Evolutionary conservation across 2,888 invertebrate genomes (phyloP).

Genomic region (Podotricha telesiphe): DNA sequence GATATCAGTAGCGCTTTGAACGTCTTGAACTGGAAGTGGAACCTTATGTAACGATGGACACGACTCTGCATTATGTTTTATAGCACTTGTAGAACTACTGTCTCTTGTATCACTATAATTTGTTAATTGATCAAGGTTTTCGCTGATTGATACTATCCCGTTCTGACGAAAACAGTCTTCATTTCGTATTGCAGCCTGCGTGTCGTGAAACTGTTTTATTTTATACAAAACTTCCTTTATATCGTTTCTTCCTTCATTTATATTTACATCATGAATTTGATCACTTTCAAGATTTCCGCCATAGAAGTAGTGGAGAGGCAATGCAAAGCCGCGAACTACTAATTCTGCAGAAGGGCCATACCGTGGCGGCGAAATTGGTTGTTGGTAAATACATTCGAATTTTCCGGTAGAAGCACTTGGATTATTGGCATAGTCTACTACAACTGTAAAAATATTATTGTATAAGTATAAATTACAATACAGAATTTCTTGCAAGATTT

Average conservation of each 20-base stretch:
- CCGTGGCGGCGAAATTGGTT: slow-evolving; percentile 63
- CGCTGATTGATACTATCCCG: slow-evolving; percentile 50
- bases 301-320: slow-evolving; percentile 69
- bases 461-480: background rate
- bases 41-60: slow-evolving; percentile 28
- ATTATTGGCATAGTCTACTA: slow-evolving; percentile 75
- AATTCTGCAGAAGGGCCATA: slow-evolving; percentile 60
- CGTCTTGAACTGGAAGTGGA: slow-evolving; percentile 38
- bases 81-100: slow-evolving; percentile 43
- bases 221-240: slow-evolving; percentile 54
- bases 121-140: slow-evolving; percentile 55
- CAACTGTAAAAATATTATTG: slow-evolving; percentile 67
- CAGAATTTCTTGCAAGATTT: background rate
- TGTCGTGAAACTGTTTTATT: slow-evolving; percentile 57
- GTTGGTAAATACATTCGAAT: slow-evolving; percentile 83
- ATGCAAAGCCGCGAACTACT: slow-evolving; percentile 56
- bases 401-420: slow-evolving; percentile 79
- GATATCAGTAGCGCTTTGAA: slow-evolving; percentile 51
- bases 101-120: slow-evolving; percentile 52
- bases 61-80: slow-evolving; percentile 24
- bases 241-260: slow-evolving; percentile 57
- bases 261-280: slow-evolving; percentile 52
- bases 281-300: slow-evolving; percentile 59
- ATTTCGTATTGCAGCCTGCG: slow-evolving; percentile 55
- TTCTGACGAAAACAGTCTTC: slow-evolving; percentile 45